Evolutionary conservation across 2,797 vertebrate species (phyloP), one percentile per base, ranked within the genome.

Genomic region (Gallinago stenura): DNA sequence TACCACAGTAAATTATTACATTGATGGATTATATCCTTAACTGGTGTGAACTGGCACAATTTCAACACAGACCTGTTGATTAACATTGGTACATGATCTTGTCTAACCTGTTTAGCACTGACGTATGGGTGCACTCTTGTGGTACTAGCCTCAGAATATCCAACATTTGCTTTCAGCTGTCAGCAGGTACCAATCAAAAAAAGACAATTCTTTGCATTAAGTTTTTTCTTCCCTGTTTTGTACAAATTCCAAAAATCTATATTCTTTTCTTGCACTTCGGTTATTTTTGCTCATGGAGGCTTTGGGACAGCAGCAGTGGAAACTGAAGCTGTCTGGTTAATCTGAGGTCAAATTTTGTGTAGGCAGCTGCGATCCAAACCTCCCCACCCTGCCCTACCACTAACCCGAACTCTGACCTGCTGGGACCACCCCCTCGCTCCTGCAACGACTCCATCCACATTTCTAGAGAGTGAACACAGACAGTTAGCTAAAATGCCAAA

Each of bases 1-100:
- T 78, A 96, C 95, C n/a, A 53, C 13, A 45, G 95, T 97, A 96
- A 97, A 97, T 97, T 84, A 98, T 97, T 97, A 96, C 94, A 83
- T 83, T 83, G 35, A 56, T 70, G 79, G 71, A 73, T 89, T 79
- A 70, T 46, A 83, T 31, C 71, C 57, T 90, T 79, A 68, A 68
- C 83, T 71, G 37, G 41, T 73, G 28, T 75, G 77, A 92, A 51
- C 8, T 90, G 91, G 93, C 81, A 82, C 31, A 73, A 15, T 37
- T 90, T 88, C 91, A 95, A 46, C 62, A 92, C 83, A 70, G 66
- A 31, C 46, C 64, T 87, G 78, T 33, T 88, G 92, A 92, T 89
- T 79, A 95, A 69, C 72, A 91, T 53, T 31, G 3, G 58, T 46
- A 21, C 45, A 35, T 53, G 33, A 81, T 79, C 86, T 81, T 46